Percentiles rank a stretch among this genome's conserved stretches.
phyloP scores from a whole-genome alignment of 2,797 vertebrate genomes.

The Pseudochromis fuscus region DNA sequence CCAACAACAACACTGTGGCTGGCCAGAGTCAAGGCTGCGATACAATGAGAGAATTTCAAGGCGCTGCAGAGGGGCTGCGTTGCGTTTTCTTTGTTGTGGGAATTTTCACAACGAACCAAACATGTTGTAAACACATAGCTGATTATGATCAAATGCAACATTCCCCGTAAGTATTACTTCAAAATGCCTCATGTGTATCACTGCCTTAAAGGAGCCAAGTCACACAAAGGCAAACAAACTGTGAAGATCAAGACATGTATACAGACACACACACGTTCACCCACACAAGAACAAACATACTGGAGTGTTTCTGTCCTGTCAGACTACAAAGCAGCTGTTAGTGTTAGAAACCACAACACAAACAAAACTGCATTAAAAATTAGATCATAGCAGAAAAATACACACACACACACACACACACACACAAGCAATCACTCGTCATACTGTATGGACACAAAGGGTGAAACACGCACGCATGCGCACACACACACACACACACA shows the following conservation, averaged over 20 bases:
- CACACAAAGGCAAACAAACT: constrained; percentile 30
- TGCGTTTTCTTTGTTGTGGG: constrained; percentile 22
- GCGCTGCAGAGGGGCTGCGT: constrained; percentile 11
- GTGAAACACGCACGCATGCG: constrained; percentile 32
- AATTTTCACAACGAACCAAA: constrained; percentile 36
- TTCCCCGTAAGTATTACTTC: constrained; percentile 24
- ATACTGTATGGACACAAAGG: constrained; percentile 25
- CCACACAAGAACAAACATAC: constrained; percentile 31
- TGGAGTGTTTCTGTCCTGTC: constrained; percentile 54
- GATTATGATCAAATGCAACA: constrained; percentile 33
- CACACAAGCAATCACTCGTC: constrained; percentile 39
- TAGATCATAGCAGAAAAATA: constrained; percentile 45
- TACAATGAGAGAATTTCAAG: constrained; percentile 37
- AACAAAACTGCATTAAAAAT: constrained; percentile 42
- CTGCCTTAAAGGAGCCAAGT: constrained; percentile 27
- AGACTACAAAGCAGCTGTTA: constrained; percentile 59
- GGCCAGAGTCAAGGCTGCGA: constrained; percentile 20
- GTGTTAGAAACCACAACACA: constrained; percentile 52
- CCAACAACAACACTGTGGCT: constrained; percentile 17
- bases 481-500: constrained; percentile 50
- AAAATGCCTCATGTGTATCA: constrained; percentile 53
- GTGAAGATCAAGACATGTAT: constrained; percentile 12
- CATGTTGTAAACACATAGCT: constrained; percentile 14
- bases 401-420: constrained; percentile 36
- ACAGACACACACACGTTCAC: constrained; percentile 28